A percentile compares a stretch with the other conserved stretches of the same genome.
Conservation (phyloP, 2,113 vertebrate species). For the Zosterops lateralis region DNA sequence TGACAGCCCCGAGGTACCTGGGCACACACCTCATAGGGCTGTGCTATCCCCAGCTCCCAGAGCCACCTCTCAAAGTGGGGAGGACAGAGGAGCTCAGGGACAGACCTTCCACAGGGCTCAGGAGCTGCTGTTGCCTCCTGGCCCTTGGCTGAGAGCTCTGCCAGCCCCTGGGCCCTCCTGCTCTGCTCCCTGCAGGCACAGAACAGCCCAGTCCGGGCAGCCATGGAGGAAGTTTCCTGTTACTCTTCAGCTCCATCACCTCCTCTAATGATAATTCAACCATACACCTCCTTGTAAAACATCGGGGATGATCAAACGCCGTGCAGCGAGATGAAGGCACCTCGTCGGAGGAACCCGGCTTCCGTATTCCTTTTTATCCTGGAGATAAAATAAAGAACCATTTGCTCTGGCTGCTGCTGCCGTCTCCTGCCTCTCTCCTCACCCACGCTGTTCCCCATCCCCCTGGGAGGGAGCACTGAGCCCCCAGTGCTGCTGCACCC, state of each 20-base stretch:
- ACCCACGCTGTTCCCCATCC: not conserved
- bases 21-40: rapidly evolving
- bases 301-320: conserved; percentile 59
- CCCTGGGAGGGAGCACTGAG: not conserved
- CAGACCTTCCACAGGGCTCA: rapidly evolving
- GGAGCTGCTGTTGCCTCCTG: not conserved
- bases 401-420: conserved; percentile 31
- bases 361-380: conserved; percentile 67
- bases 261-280: conserved; percentile 64
- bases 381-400: conserved; percentile 63
- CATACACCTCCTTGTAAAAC: conserved; percentile 60
- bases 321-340: conserved; percentile 56
- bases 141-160: rapidly evolving
- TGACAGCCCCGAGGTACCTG: not conserved
- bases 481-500: not conserved
- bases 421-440: conserved; percentile 2
- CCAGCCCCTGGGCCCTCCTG: not conserved
- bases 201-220: not conserved
- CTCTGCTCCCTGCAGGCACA: not conserved
- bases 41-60: not conserved
- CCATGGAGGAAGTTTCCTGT: conserved; percentile 31
- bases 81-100: not conserved
- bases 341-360: conserved; percentile 42
- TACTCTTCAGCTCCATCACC: conserved; percentile 33
- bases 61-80: not conserved